phyloP scores from a whole-genome alignment of 2,888 invertebrate species.

The Melieria picta region DNA sequence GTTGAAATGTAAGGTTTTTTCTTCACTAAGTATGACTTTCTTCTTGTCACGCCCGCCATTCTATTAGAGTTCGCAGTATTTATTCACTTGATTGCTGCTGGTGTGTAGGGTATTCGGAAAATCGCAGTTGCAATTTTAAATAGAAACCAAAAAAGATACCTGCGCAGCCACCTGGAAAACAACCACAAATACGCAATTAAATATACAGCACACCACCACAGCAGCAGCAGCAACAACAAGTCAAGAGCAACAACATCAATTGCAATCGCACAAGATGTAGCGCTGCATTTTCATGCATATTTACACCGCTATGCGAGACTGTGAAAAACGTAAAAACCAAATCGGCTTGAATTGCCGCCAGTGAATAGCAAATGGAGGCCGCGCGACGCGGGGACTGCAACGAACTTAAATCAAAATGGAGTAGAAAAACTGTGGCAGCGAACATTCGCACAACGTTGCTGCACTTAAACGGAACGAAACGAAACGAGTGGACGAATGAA shows the following conservation, averaged over 20 bases:
- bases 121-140: slow-evolving; percentile 18
- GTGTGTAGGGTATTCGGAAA: not conserved
- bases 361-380: not conserved
- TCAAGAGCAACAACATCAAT: slow-evolving; percentile 20
- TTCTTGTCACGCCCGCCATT: too few relatives aligned
- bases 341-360: slow-evolving; percentile 1
- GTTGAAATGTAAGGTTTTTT: too few relatives aligned
- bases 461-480: slow-evolving; percentile 31
- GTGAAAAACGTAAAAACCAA: not conserved
- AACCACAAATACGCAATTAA: slow-evolving; percentile 55
- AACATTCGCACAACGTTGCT: slow-evolving; percentile 12
- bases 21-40: too few relatives aligned
- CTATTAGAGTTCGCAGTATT: too few relatives aligned
- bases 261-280: slow-evolving; percentile 10
- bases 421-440: slow-evolving; percentile 34
- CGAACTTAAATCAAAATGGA: slow-evolving; percentile 23
- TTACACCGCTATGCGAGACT: slow-evolving; percentile 50
- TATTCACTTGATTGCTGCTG: not conserved
- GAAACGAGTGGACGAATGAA: slow-evolving; percentile 4
- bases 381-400: not conserved
- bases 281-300: slow-evolving; percentile 57
- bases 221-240: not conserved
- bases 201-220: slow-evolving; percentile 26
- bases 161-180: slow-evolving; percentile 64
- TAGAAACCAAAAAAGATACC: slow-evolving; percentile 27